Percentiles rank a stretch among this genome's conserved stretches.
These are phyloP conservation scores for Rynchops niger DNA, from an alignment of 2,113 vertebrate genomes.

Conservation along the genomic window DNA sequence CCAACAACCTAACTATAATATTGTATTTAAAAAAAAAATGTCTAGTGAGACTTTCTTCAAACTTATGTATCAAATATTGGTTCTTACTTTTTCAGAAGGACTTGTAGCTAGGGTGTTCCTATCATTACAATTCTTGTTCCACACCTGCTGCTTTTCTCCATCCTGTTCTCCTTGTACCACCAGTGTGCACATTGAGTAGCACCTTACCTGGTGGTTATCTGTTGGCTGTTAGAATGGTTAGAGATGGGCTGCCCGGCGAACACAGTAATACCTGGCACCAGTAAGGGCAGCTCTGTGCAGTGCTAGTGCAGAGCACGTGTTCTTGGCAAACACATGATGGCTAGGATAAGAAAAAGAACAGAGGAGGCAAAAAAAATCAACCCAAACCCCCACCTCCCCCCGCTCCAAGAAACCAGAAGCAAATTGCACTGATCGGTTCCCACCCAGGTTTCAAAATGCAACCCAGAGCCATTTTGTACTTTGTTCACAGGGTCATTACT, in stretches of 20 bases:
- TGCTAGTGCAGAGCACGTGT: not conserved
- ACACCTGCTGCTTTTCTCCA: not conserved
- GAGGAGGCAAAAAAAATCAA: rapidly evolving
- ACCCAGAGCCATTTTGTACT: not conserved
- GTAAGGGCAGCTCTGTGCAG: not conserved
- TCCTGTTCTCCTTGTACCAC: not conserved
- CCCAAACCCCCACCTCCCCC: not conserved
- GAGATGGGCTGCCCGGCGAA: not conserved
- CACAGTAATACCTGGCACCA: not conserved
- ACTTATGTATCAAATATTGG: not conserved
- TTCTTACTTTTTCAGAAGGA: not conserved
- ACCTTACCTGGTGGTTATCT: not conserved
- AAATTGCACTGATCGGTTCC: rapidly evolving
- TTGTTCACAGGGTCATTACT: not conserved
- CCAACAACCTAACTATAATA: not conserved
- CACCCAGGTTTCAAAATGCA: not conserved
- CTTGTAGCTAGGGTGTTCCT: not conserved
- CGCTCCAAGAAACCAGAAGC: not conserved
- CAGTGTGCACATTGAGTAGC: not conserved
- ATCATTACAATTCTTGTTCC: not conserved
- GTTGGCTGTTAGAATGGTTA: not conserved
- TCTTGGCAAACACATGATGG: not conserved
- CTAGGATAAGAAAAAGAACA: not conserved
- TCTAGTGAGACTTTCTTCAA: not conserved
- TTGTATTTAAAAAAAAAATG: not conserved